Conservation (phyloP, 2,797 vertebrate species). For the Pygocentrus nattereri region DNA sequence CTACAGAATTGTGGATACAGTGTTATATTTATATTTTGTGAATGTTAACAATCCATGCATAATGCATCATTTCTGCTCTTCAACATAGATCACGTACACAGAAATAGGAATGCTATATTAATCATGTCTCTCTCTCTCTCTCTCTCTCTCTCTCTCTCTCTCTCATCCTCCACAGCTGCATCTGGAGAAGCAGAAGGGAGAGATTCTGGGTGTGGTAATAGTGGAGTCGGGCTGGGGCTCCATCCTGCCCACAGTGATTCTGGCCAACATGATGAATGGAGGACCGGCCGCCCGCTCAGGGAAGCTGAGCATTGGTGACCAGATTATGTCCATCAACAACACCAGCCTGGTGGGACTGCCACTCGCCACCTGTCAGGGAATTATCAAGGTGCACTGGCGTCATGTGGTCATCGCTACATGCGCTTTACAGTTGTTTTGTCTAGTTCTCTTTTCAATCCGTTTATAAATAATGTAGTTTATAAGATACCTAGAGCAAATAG, state of each 20-base stretch:
- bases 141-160: background rate
- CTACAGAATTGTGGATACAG: too few relatives aligned
- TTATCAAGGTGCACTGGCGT: slow-evolving; percentile 90
- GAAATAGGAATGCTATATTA: too few relatives aligned
- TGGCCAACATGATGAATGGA: slow-evolving; percentile 99
- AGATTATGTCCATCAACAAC: slow-evolving; percentile 99
- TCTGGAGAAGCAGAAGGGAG: slow-evolving; percentile 96
- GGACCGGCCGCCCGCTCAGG: slow-evolving; percentile 95
- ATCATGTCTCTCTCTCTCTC: background rate
- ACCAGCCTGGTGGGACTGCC: slow-evolving; percentile 98
- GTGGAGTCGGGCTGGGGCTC: slow-evolving; percentile 99
- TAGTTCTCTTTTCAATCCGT: slow-evolving; percentile 1
- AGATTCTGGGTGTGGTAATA: slow-evolving; percentile 97
- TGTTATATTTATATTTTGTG: too few relatives aligned
- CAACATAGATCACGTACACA: too few relatives aligned
- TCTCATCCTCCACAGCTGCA: slow-evolving; percentile 83
- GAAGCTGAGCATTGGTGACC: slow-evolving; percentile 98
- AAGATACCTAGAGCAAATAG: background rate
- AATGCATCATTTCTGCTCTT: too few relatives aligned
- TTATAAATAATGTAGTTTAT: background rate
- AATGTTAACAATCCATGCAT: too few relatives aligned
- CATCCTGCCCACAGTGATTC: slow-evolving; percentile 97
- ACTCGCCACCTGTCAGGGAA: slow-evolving; percentile 98
- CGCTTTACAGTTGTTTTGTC: background rate
- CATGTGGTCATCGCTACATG: background rate